Base-by-base conservation (phyloP, 2,113 vertebrate species). In the Ancistrus triradiatus region DNA sequence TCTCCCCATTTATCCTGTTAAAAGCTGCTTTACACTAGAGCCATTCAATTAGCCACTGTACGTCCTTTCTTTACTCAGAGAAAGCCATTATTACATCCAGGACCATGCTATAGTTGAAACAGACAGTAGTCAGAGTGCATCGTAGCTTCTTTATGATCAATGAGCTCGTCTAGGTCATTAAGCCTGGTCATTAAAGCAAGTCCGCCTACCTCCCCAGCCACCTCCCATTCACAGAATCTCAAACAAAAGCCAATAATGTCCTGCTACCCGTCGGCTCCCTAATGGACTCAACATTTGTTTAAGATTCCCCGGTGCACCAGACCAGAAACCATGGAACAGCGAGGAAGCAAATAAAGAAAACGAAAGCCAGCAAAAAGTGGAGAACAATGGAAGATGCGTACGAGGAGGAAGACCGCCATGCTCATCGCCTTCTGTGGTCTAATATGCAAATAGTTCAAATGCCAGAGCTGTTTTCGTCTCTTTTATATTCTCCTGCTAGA, bases 151-250 rank as follows among this genome's bases (percentile, higher is more conserved):
- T 13, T 21, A 10, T 52, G 2, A 66, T 66, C 52, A 25, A 40
- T 66, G n/a, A 62, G 22, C n/a, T 66, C 21, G 31, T 48, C 15
- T 38, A 14, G 59, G 58, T 63, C 64, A 68, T 72, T 72, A 67
- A 60, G 33, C 48, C 19, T 8, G 15, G 35, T 56, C 43, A 72
- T 72, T 68, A 63, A 44, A 55, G 49, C 9, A 42, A 25, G 22
- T 49, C 25, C 19, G 9, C 33, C 62, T 31, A 17, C 7, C 42
- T 56, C 48, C 9, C 33, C 47, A 25, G 19, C 24, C 19, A 11
- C 27, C 35, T 47, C 22, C 24, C 15, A 58, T 62, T 67, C 51
- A 59, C 19, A 18, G 48, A 59, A 52, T 38, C 46, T 63, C 27
- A 59, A 28, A 22, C 50, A 31, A 27, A 44, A 66, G 44, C 50